Evolutionary conservation across 2,113 vertebrate species (phyloP).

Genomic region (Cebus imitator): DNA sequence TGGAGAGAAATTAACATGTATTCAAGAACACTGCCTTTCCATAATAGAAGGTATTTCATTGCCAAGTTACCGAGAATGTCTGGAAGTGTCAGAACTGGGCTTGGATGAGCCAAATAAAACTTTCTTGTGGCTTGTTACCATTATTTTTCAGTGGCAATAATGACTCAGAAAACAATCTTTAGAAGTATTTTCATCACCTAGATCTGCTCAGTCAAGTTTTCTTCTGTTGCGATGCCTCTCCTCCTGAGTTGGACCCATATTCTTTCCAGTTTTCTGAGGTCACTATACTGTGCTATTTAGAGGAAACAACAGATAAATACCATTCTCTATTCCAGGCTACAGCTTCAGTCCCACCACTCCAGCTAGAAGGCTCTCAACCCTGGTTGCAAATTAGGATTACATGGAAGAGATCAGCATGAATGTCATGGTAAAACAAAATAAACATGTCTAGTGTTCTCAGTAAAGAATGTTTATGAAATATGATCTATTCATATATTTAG

Average conservation of each 20-base stretch:
- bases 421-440: not conserved
- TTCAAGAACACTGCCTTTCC: conserved; percentile 23
- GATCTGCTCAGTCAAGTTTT: not conserved
- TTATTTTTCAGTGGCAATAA: conserved; percentile 32
- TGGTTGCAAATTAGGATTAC: not conserved
- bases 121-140: conserved; percentile 18
- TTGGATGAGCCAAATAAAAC: conserved; percentile 23
- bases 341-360: too few species aligned
- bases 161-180: conserved; percentile 11
- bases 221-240: not conserved
- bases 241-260: not conserved
- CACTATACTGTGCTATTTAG: not conserved
- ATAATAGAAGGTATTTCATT: not conserved
- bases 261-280: not conserved
- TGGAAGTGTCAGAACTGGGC: not conserved
- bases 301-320: not conserved
- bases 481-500: not conserved
- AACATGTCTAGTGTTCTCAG: not conserved
- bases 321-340: not conserved
- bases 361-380: not conserved
- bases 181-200: conserved; percentile 25
- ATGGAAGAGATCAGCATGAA: not conserved
- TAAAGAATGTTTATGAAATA: not conserved
- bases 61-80: conserved; percentile 28
- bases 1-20: not conserved